These are phyloP conservation scores for Myiozetetes cayanensis DNA, from an alignment of 2,113 vertebrate species.

Conservation along the genomic window DNA sequence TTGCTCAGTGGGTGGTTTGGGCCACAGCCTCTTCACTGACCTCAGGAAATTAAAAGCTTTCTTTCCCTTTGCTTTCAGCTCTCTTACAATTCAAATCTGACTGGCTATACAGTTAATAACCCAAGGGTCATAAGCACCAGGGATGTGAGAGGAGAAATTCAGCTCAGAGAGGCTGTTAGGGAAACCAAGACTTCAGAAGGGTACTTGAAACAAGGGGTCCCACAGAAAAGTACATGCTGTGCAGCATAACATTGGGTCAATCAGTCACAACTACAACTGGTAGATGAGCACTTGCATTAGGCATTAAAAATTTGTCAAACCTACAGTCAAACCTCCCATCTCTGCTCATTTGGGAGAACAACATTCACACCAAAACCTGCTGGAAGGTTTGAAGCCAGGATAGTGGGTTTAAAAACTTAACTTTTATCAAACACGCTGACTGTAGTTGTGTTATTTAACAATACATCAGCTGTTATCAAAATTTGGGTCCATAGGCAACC, in stretches of 20 bases:
- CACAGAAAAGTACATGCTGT: neutral
- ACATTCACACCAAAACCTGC: neutral
- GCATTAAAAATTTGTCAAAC: neutral
- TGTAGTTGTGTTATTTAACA: neutral
- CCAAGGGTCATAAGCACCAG: neutral
- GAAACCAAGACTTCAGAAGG: neutral
- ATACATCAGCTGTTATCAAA: neutral
- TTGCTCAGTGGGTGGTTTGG: neutral
- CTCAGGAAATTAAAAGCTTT: neutral
- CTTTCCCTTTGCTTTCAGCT: neutral
- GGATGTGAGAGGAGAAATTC: neutral
- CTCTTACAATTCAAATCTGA: neutral
- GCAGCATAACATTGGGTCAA: neutral
- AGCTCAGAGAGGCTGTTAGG: neutral
- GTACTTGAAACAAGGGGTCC: neutral
- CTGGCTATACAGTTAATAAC: neutral
- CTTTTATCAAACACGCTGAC: neutral
- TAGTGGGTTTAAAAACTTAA: neutral
- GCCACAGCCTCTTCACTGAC: neutral
- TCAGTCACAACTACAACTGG: neutral
- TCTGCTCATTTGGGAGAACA: neutral
- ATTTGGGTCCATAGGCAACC: neutral
- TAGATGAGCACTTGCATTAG: neutral
- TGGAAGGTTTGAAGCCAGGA: neutral
- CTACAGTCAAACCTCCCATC: fast-evolving